phyloP scores from a whole-genome alignment of 2,888 invertebrate genomes.

The Drosophila percnosoma region DNA sequence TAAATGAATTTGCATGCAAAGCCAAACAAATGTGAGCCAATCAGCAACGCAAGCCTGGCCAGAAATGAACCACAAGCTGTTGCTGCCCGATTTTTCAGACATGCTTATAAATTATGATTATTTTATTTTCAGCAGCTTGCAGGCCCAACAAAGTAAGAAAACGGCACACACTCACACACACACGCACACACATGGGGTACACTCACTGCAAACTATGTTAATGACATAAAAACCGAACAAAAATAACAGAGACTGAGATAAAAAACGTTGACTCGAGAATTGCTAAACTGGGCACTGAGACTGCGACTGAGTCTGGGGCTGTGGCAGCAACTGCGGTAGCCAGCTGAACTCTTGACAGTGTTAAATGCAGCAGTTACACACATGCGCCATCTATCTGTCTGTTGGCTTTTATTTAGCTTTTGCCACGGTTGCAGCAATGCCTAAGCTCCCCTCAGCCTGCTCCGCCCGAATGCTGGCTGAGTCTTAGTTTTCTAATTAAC shows the following conservation, averaged over 20 bases:
- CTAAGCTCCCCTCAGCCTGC: slow-evolving; percentile 12
- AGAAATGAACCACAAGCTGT: slow-evolving; percentile 27
- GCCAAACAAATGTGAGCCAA: slow-evolving; percentile 66
- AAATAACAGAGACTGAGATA: slow-evolving; percentile 50
- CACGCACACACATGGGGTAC: slow-evolving; percentile 4
- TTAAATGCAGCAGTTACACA: slow-evolving; percentile 76
- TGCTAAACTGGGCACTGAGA: slow-evolving; percentile 40
- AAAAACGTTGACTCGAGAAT: slow-evolving; percentile 36
- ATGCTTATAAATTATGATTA: slow-evolving; percentile 70
- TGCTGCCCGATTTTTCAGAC: slow-evolving; percentile 60
- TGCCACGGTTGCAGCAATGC: slow-evolving; percentile 12
- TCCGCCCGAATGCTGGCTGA: slow-evolving; percentile 7
- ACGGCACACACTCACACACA: slow-evolving; percentile 23
- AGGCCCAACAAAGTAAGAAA: slow-evolving; percentile 39
- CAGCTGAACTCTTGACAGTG: slow-evolving; percentile 75
- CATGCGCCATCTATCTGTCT: slow-evolving; percentile 52
- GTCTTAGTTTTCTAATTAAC: slow-evolving; percentile 74
- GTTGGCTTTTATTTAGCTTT: slow-evolving; percentile 24
- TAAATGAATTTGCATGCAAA: slow-evolving; percentile 45
- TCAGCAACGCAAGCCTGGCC: slow-evolving; percentile 41
- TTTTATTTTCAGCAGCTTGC: slow-evolving; percentile 71
- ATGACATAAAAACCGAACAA: slow-evolving; percentile 70
- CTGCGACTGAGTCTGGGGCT: slow-evolving; percentile 18
- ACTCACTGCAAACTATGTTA: slow-evolving; percentile 72
- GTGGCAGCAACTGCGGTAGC: slow-evolving; percentile 23